Percentiles rank a stretch among this genome's conserved stretches.
phyloP scores from a whole-genome alignment of 1,140 invertebrate genomes.

The Bacillus rossius region DNA sequence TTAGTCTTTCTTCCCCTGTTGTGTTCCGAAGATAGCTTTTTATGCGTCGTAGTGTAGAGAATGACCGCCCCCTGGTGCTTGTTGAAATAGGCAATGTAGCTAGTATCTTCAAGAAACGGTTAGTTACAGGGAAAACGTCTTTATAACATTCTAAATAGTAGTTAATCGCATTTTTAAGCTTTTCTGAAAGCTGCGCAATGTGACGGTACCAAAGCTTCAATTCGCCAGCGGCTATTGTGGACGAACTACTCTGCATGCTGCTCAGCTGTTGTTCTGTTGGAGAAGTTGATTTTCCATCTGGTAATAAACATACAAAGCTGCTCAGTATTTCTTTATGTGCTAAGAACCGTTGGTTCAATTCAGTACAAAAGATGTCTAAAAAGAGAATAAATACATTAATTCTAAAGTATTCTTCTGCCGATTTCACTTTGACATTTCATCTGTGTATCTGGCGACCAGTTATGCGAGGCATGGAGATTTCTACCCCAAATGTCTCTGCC shows the following conservation, averaged over 20 bases:
- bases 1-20: slow-evolving; percentile 10
- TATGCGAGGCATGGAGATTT: background rate
- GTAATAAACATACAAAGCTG: background rate
- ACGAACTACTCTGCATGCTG: background rate
- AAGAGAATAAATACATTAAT: background rate
- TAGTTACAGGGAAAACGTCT: background rate
- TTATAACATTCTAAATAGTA: background rate
- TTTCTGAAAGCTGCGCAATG: background rate
- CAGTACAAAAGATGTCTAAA: background rate
- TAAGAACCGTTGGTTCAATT: background rate
- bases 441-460: background rate
- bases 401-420: background rate
- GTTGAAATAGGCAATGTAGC: background rate
- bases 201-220: background rate
- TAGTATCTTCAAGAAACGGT: background rate
- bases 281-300: background rate
- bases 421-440: background rate
- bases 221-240: background rate
- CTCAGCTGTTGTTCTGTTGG: background rate
- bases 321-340: slow-evolving; percentile 1
- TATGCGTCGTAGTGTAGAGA: slow-evolving; percentile 16
- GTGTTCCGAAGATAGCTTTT: slow-evolving; percentile 15
- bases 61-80: slow-evolving; percentile 10
- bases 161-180: background rate
- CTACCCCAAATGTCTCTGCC: background rate